Conservation (phyloP, 2,113 vertebrate genomes). For the Pelobates fuscus region DNA sequence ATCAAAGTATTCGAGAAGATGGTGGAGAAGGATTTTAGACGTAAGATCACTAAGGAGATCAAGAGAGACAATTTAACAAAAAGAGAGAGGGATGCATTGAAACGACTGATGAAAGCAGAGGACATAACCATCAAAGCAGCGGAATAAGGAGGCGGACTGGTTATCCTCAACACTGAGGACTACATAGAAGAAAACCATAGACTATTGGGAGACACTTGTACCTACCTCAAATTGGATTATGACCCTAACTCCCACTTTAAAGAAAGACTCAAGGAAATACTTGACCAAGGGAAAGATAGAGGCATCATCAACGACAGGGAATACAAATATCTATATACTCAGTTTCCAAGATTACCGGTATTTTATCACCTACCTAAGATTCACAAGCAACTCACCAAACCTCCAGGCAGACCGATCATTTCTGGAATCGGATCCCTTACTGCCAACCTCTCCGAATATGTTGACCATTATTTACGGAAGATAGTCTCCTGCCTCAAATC, state of each 20-base stretch:
- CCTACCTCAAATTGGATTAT: not conserved
- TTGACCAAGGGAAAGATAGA: not conserved
- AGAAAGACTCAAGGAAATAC: not conserved
- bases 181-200: not conserved
- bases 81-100: too few species aligned
- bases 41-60: too few species aligned
- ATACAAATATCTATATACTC: not conserved
- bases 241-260: not conserved
- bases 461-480: not conserved
- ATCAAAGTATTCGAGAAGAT: too few species aligned
- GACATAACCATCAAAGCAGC: too few species aligned
- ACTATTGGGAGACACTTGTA: not conserved
- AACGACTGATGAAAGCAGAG: too few species aligned
- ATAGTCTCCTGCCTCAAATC: not conserved
- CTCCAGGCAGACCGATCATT: not conserved
- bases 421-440: not conserved
- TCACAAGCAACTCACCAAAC: not conserved
- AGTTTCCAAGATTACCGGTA: not conserved
- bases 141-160: not conserved
- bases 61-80: too few species aligned
- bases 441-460: not conserved
- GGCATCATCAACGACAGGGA: not conserved
- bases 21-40: too few species aligned
- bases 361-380: not conserved
- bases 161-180: not conserved